These are phyloP conservation scores for Eubasilissa regina DNA, from an alignment of 1,140 invertebrate genomes.

Conservation along the genomic window DNA sequence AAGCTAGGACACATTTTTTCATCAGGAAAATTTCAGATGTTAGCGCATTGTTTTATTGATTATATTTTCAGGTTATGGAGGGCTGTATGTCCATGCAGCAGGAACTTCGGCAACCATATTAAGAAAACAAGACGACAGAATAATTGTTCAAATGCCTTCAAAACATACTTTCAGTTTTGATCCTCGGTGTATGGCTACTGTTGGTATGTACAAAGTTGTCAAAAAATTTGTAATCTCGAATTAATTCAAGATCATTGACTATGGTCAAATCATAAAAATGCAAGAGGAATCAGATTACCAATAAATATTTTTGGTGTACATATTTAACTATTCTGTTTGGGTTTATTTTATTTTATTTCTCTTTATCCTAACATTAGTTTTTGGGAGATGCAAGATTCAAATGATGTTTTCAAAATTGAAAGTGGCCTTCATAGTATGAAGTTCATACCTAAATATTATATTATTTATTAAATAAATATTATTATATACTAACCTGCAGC, in stretches of 20 bases:
- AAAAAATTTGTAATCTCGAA: neutral
- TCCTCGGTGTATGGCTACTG: slow-evolving; percentile 90
- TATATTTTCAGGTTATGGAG: slow-evolving; percentile 75
- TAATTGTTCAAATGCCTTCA: slow-evolving; percentile 87
- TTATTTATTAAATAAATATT: neutral
- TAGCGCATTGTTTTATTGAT: too few species aligned
- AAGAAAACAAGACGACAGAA: slow-evolving; percentile 81
- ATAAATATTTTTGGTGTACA: too few species aligned
- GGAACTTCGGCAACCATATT: slow-evolving; percentile 85
- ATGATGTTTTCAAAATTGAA: neutral
- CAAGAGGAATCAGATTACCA: too few species aligned
- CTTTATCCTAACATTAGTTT: too few species aligned
- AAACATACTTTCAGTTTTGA: slow-evolving; percentile 88
- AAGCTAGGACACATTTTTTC: too few species aligned
- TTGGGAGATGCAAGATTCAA: too few species aligned
- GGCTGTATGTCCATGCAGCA: slow-evolving; percentile 83
- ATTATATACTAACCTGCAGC: neutral
- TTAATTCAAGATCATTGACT: neutral
- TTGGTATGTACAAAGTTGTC: slow-evolving; percentile 75
- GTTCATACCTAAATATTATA: slow-evolving; percentile 6
- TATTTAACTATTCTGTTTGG: too few species aligned
- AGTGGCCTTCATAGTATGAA: too few species aligned
- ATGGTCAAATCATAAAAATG: too few species aligned
- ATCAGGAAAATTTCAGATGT: too few species aligned
- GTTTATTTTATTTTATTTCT: too few species aligned